phyloP scores from a whole-genome alignment of 2,797 vertebrate genomes.

The Aeoliscus strigatus region DNA sequence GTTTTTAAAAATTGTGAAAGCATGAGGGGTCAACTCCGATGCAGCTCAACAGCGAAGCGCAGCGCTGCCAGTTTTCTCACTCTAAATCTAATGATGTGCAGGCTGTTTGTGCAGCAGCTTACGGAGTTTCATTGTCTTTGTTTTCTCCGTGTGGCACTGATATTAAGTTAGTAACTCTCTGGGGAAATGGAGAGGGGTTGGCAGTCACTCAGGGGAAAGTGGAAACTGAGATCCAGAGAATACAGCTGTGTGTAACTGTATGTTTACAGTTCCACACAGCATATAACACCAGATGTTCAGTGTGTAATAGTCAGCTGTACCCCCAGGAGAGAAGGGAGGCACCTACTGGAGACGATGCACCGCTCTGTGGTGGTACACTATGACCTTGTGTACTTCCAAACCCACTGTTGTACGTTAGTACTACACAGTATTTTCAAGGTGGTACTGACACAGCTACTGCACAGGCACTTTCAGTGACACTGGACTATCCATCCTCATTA shows the following conservation, averaged over 20 bases:
- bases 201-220: slow-evolving; percentile 36
- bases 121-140: slow-evolving; percentile 27
- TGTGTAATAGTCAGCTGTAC: slow-evolving; percentile 45
- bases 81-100: slow-evolving; percentile 44
- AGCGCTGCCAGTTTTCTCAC: slow-evolving; percentile 28
- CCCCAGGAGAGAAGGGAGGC: slow-evolving; percentile 58
- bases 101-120: slow-evolving; percentile 36
- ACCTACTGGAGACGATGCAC: slow-evolving; percentile 54
- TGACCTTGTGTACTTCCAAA: slow-evolving; percentile 42
- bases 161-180: slow-evolving; percentile 41
- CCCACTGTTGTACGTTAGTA: slow-evolving; percentile 30
- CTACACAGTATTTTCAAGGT: slow-evolving; percentile 7
- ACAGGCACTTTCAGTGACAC: too few relatives aligned
- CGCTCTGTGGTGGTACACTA: slow-evolving; percentile 20
- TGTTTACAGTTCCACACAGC: slow-evolving; percentile 46
- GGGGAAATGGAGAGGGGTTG: slow-evolving; percentile 16
- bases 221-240: slow-evolving; percentile 40
- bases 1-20: too few relatives aligned
- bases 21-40: slow-evolving; percentile 30
- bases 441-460: slow-evolving; percentile 1
- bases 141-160: slow-evolving; percentile 28
- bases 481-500: too few relatives aligned
- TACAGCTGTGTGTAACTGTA: slow-evolving; percentile 47
- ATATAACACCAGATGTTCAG: slow-evolving; percentile 53
- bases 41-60: slow-evolving; percentile 4